Evolutionary conservation across 1,140 invertebrate species (phyloP), one percentile per base, ranked within the genome.

Genomic region (Luehdorfia chinensis): DNA sequence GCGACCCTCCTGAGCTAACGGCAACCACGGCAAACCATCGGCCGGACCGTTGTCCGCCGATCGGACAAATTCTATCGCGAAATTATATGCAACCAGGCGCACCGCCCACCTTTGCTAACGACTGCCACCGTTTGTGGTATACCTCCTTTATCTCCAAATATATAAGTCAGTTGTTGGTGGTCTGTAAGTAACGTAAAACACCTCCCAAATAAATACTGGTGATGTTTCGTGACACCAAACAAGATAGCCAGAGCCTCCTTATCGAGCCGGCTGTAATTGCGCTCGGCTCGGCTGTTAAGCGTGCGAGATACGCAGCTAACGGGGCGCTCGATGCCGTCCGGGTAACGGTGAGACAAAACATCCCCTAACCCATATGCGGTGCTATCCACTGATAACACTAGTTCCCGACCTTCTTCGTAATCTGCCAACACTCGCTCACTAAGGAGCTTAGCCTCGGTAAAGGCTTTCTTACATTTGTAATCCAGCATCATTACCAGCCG

Each of bases 171-270:
- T 0, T 88, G 87, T 37, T n/a, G n/a, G n/a, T n/a, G n/a, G n/a
- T n/a, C n/a, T n/a, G n/a, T n/a, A n/a, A n/a, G n/a, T n/a, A n/a
- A n/a, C n/a, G n/a, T n/a, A n/a, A n/a, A n/a, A n/a, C n/a, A n/a
- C n/a, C n/a, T n/a, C n/a, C n/a, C n/a, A n/a, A n/a, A n/a, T n/a
- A n/a, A n/a, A n/a, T n/a, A n/a, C n/a, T n/a, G n/a, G n/a, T n/a
- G n/a, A n/a, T n/a, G 89, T 50, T 86, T 86, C 41, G 70, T 54
- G 1, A 87, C 49, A 2, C 74, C 84, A 57, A 70, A 87, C 14
- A 89, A 53, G 21, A 90, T 73, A 4, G 78, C 73, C 14, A 88
- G 62, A 0, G 73, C 87, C 66, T 91, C 89, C 53, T 83, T 80
- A 25, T 92, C 87, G 1, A 89, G 68, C 50, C 89, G 77, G 6